Evolutionary conservation across 2,113 vertebrate genomes (phyloP), one percentile per base, ranked within the genome.

Genomic region (Ibidorhyncha struthersii): DNA sequence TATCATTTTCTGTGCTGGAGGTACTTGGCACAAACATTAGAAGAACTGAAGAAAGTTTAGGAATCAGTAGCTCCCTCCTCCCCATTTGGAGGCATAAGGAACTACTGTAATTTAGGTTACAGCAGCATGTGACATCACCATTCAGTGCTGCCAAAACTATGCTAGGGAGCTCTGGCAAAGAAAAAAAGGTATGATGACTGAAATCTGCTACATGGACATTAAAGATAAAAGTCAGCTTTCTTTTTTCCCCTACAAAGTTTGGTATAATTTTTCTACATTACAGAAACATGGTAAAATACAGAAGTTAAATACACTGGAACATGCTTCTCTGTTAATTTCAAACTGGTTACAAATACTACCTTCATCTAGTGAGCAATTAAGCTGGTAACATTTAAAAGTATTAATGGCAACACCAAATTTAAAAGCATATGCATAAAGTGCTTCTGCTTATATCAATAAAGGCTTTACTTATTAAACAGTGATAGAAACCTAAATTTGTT

Each of bases 101-200:
- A 63, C 58, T 85, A 34, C 72, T n/a, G 59, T 61, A 61, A 58
- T 66, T 76, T 38, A 84, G 81, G 79, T 77, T 95, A 81, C 72
- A 84, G 82, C 40, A 70, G 65, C 92, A 86, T 6, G 36, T 70
- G 61, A 89, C 74, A 73, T 85, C 93, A 88, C 61, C 66, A n/a
- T 78, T 84, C 86, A 82, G 1, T 13, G 63, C 52, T 83, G 92
- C 78, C 86, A 83, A 47, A 79, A 40, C 40, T 25, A 38, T 34
- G 32, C 67, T n/a, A 88, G 78, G 53, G 50, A 89, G 40, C 49
- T 69, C 67, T 76, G 52, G 86, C 73, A 93, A 83, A 71, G 50
- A 81, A 73, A 56, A 56, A 62, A 56, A 52, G 27, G 25, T 65
- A 78, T 9, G 22, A 53, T 47, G 19, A 72, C n/a, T 62, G 62